A percentile compares a stretch with the other conserved stretches of the same genome.
Conservation (phyloP, 2,113 vertebrate species). For the human region DNA sequence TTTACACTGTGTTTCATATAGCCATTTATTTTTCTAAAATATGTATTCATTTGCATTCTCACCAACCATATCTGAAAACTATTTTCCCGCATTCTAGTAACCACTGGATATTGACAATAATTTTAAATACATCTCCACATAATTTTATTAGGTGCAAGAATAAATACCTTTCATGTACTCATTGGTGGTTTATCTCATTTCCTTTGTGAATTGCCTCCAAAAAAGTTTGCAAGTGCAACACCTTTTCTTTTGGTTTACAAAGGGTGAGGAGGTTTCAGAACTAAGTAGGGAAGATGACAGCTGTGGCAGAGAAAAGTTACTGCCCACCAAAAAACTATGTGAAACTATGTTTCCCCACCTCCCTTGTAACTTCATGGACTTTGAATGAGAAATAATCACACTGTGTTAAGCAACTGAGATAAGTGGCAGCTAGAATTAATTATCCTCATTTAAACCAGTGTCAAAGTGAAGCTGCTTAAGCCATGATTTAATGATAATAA, state of each 20-base stretch:
- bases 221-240: rapidly evolving
- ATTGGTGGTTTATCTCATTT: neutral
- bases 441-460: neutral
- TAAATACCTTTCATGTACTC: neutral
- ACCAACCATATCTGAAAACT: neutral
- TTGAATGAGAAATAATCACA: neutral
- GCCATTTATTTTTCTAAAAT: neutral
- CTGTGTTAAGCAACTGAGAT: neutral
- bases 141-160: neutral
- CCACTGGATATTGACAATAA: rapidly evolving
- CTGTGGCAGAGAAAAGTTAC: neutral
- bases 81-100: neutral
- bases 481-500: neutral
- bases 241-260: neutral
- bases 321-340: neutral
- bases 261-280: neutral
- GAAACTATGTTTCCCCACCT: neutral
- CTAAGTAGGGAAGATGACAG: neutral
- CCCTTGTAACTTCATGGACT: neutral
- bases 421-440: neutral
- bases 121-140: neutral
- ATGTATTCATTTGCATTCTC: neutral
- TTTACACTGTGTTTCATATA: neutral
- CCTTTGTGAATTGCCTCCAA: neutral
- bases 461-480: neutral